These are phyloP conservation scores for Aurelia sp. DNA, from an alignment of 30 jellyfish, hydroid and myxozoan genomes.

Conservation along the genomic window DNA sequence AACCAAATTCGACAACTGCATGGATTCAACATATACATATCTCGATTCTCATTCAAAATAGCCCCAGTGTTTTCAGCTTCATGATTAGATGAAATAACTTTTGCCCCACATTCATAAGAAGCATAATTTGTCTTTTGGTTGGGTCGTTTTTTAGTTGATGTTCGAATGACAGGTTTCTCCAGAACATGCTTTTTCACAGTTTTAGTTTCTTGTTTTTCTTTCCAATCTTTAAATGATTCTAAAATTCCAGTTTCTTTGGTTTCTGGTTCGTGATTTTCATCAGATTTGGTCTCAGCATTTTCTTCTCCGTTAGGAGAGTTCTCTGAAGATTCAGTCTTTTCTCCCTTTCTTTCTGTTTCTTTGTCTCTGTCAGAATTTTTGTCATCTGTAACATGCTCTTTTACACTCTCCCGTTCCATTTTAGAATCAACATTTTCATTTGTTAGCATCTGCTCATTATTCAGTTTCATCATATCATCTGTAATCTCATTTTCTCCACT, in stretches of 20 bases:
- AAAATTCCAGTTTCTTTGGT: constrained; percentile 48
- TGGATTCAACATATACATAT: constrained; percentile 92
- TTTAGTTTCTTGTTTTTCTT: constrained; percentile 70
- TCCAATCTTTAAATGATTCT: constrained; percentile 91
- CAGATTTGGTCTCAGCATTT: neutral
- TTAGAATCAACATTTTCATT: neutral
- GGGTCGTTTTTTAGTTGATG: constrained; percentile 16
- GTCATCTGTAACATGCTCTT: neutral
- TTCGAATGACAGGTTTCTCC: constrained; percentile 33
- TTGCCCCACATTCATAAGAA: constrained; percentile 96
- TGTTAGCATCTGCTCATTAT: neutral
- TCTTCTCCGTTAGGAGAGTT: neutral
- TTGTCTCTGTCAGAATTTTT: neutral
- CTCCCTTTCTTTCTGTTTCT: neutral
- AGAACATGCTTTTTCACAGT: constrained; percentile 30
- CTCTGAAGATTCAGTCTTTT: neutral
- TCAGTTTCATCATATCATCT: constrained; percentile 4
- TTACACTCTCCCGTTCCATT: neutral
- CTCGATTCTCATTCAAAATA: constrained; percentile 90
- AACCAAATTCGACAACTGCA: constrained; percentile 96
- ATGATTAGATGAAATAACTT: constrained; percentile 84
- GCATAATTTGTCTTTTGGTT: constrained; percentile 89
- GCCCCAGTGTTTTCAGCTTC: constrained; percentile 86
- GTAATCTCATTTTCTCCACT: neutral
- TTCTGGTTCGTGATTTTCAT: neutral